These are phyloP conservation scores for Oithona nana DNA, from an alignment of 2,888 invertebrate species.

Conservation along the genomic window DNA sequence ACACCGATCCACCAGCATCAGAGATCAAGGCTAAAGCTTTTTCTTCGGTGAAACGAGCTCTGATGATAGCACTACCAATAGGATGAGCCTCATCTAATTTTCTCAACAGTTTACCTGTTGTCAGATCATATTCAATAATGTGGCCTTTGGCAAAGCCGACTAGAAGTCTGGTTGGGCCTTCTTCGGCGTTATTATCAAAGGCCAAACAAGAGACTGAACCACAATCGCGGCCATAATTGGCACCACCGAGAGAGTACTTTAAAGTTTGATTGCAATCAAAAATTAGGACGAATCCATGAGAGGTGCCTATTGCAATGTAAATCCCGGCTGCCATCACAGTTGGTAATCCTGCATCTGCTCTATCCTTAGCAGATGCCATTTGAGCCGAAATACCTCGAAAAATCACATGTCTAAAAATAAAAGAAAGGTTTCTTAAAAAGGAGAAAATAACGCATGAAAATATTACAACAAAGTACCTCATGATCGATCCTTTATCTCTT, in stretches of 20 bases:
- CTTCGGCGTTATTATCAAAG: slow-evolving; percentile 38
- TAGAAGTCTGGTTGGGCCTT: slow-evolving; percentile 49
- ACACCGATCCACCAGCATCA: slow-evolving; percentile 88
- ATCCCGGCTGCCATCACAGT: slow-evolving; percentile 39
- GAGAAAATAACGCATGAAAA: neutral
- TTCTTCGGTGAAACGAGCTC: slow-evolving; percentile 44
- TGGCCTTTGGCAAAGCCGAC: slow-evolving; percentile 62
- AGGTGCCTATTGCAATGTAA: slow-evolving; percentile 68
- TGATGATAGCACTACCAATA: slow-evolving; percentile 35
- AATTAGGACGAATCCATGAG: slow-evolving; percentile 71
- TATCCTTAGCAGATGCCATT: slow-evolving; percentile 65
- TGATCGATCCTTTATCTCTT: neutral
- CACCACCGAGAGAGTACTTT: slow-evolving; percentile 57
- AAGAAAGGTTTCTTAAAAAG: slow-evolving; percentile 30
- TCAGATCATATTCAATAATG: slow-evolving; percentile 68
- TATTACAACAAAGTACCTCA: neutral
- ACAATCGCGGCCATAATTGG: slow-evolving; percentile 33
- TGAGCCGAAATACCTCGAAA: slow-evolving; percentile 77
- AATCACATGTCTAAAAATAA: slow-evolving; percentile 54
- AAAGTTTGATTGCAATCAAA: slow-evolving; percentile 61
- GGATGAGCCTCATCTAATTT: slow-evolving; percentile 60
- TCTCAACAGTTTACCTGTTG: slow-evolving; percentile 49
- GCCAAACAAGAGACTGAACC: slow-evolving; percentile 44
- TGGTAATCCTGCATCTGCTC: slow-evolving; percentile 69
- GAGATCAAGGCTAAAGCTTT: slow-evolving; percentile 56